These are phyloP conservation scores for Pelosia muscerda DNA, from an alignment of 2,888 invertebrate species.

Conservation along the genomic window DNA sequence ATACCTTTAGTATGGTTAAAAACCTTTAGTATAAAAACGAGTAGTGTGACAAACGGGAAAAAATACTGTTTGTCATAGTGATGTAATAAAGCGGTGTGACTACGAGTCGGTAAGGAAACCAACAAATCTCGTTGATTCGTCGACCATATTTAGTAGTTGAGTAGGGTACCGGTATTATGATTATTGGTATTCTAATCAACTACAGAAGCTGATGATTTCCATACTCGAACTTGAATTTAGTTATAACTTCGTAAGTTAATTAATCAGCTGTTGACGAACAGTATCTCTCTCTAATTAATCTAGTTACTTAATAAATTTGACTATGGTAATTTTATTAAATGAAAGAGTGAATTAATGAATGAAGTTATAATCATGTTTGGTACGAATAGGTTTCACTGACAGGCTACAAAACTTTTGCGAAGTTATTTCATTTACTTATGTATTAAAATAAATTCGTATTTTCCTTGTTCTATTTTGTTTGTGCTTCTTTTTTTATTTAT, in stretches of 20 bases:
- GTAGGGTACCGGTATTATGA: no score
- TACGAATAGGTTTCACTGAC: not conserved
- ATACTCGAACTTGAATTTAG: not conserved
- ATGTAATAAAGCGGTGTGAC: no score
- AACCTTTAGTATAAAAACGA: no score
- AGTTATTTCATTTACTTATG: not conserved
- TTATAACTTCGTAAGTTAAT: not conserved
- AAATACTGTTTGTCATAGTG: no score
- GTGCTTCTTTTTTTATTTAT: no score
- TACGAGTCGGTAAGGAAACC: no score
- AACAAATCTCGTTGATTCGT: no score
- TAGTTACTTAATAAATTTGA: not conserved
- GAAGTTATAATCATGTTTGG: slow-evolving; percentile 7
- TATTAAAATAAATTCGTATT: not conserved
- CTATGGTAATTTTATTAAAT: slow-evolving; percentile 2
- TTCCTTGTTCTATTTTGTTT: not conserved
- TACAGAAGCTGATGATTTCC: not conserved
- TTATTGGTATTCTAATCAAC: no score
- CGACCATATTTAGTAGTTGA: no score
- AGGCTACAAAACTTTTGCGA: not conserved
- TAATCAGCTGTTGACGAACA: not conserved
- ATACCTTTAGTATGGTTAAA: no score
- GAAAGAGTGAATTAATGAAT: slow-evolving; percentile 4
- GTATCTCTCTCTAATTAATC: not conserved
- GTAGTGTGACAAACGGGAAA: no score